Evolutionary conservation across 2,113 vertebrate genomes (phyloP), one percentile per base, ranked within the genome.

Genomic region (Thamnophis sirtalis): DNA sequence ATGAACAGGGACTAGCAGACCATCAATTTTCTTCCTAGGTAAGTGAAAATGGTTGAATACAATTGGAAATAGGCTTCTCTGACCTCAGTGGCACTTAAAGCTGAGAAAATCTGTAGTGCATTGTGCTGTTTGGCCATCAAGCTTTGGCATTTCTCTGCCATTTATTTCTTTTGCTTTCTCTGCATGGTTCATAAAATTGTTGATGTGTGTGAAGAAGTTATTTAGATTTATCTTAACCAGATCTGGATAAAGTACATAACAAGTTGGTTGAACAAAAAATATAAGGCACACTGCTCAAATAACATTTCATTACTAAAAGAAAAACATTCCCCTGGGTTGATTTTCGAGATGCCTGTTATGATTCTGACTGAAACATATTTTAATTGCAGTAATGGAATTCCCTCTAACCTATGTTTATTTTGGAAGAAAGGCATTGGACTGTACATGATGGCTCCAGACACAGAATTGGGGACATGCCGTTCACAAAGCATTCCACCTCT

Each of bases 391-490:
- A 92, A 51, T 28, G 93, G 17, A 93, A 86, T 86, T 89, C 26
- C 48, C 85, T 87, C 28, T 28, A 56, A 1, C 1, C 4, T 89
- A 90, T 90, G 53, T 58, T 60, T 26, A 53, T 85, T 95, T 92
- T 49, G 84, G 89, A n/a, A 85, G 38, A 51, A 58, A 22, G 7
- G 84, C 54, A 89, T 33, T 33, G 92, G 84, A 1, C 86, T 88
- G 88, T 91, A 90, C 56, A 3, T 86, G 86, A 94, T n/a, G 63
- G 88, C 63, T 95, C 87, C 15, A 87, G 93, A 92, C 90, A 92
- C 84, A 10, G 24, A 2, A 4, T 0, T 5, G 0, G 43, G 84
- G 85, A 26, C 87, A 7, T 19, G 9, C 17, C 55, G 38, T 58
- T 93, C 87, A 60, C 17, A 0, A 0, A n/a, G 28, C 73, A 91